Base-by-base conservation (phyloP, 2,888 invertebrate genomes). In the Netelia fuscicornis region DNA sequence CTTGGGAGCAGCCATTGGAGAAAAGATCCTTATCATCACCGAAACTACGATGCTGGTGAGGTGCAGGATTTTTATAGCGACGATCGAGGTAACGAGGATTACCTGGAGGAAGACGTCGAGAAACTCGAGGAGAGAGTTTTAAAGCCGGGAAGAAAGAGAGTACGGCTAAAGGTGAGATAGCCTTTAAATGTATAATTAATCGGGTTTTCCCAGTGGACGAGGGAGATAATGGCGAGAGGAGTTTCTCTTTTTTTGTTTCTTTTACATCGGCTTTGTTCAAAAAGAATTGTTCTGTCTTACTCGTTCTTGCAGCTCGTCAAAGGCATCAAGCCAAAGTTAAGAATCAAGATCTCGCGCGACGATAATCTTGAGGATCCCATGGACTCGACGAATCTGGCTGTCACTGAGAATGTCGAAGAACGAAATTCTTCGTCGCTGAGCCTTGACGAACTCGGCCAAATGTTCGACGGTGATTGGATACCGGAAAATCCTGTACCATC, bases 311-410 rank as follows among this genome's bases (percentile, higher is more conserved):
- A 91, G 91, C 87, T 88, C 54, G 65, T 85, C 30, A 89, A 89
- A 81, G 88, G 86, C 10, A 62, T 58, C 20, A 86, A 78, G 37
- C 88, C 90, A 0, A 88, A 88, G 30, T 60, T 91, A 64, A 87
- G 86, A n/a, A 90, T 91, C 25, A 88, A 90, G 75, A 88, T 91
- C 60, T 89, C 91, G 5, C 87, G 90, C 42, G 71, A 83, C 0
- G 90, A 90, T 64, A 62, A 78, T 42, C 85, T 85, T 1, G 81
- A 86, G 20, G 67, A 60, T 6, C 56, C 67, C 8, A 10, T 54
- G n/a, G 56, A 70, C 8, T 13, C 30, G 10, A 23, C 2, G 25
- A 67, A 58, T 23, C 44, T 37, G 3, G 17, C 20, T 65, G 72
- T 68, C 65, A 17, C 62, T 30, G 13, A 25, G 2, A 44, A 20